Base-by-base conservation (phyloP, 2,797 vertebrate species). In the Gorsachius magnificus region DNA sequence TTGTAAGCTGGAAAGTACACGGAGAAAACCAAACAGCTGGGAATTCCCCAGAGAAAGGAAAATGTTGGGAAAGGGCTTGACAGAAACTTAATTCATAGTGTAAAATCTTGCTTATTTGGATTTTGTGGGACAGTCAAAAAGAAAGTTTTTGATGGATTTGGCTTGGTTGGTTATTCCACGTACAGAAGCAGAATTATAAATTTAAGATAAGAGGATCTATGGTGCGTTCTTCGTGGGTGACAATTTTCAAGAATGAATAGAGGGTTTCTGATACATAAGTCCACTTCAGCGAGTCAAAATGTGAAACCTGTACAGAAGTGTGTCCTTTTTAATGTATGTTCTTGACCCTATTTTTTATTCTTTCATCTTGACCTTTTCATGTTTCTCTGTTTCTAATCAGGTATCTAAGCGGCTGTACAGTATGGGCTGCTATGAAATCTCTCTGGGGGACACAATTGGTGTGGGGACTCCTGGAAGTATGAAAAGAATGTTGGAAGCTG, bases 391-490 rank as follows among this genome's bases (percentile, higher is more conserved):
- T 96, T 95, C 45, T 88, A n/a, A 61, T 77, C 91, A 99, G 99
- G 99, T 99, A 33, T 99, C 99, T 31, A 99, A 99, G 97, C 97
- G 95, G 80, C 95, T 99, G 71, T 99, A 99, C 93, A 97, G 98
- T 36, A 98, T 99, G 98, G 99, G 99, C 88, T 99, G 99, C 95
- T 99, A 99, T 46, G 99, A 99, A 97, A 98, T 99, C 82, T 99
- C 99, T 51, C 96, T 99, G 95, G 99, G 99, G 74, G 99, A 99
- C 85, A 99, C 99, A 26, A 98, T 98, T 69, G 99, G 99, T 51
- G 98, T 99, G 65, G 99, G 99, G 46, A 99, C 99, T 4, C 99
- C 99, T 25, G 99, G 99, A 43, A 98, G 99, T 94, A 99, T 99
- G 99, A 98, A 95, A 58, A 98, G 97, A 95, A 98, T 99, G 99